Base-by-base conservation (phyloP, 2,888 invertebrate genomes). In the Zhengitettix transpicula region DNA sequence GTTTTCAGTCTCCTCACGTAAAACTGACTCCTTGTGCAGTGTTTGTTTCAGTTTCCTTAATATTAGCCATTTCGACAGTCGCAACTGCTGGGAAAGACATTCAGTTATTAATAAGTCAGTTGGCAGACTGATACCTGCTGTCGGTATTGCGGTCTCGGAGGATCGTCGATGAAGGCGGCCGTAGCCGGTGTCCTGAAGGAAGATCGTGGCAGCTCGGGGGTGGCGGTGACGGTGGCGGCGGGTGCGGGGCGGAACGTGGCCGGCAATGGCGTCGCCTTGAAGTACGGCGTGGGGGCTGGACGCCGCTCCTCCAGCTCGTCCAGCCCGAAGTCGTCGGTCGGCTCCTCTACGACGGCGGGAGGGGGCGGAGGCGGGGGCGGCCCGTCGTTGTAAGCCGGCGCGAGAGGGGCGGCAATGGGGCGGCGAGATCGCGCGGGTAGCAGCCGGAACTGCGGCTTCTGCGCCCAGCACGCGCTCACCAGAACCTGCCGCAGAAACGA, bases 241-340 rank as follows among this genome's bases (percentile, higher is more conserved):
- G 47, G 47, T 8, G 47, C 47, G 12, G 47, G 47, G 12, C 47
- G 12, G 47, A 47, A 47, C 47, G 47, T 14, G n/a, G 47, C 14
- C 47, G 47, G 14, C 47, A n/a, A 8, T 8, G 28, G 28, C 28
- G 28, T 28, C 28, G 7, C 28, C 28, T 28, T 28, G 28, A 28
- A 28, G 47, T 47, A 12, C 5, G 61, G 42, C 59, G 64, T 10
- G 80, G 17, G 55, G 41, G 81, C 75, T 54, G 78, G 80, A 62
- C 76, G 76, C 62, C 79, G 77, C 57, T 80, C 79, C 53, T 73
- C 66, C 55, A 73, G 69, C 57, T 78, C 81, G 62, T 84, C 83
- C 28, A 28, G 28, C 47, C n/a, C 47, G n/a, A n/a, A 47, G 47
- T 47, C 47, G 71, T 84, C 84, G 28, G 65, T 65, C n/a, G 64